Evolutionary conservation across 2,888 invertebrate species (phyloP), one percentile per base, ranked within the genome.

Genomic region (Mimas tiliae): DNA sequence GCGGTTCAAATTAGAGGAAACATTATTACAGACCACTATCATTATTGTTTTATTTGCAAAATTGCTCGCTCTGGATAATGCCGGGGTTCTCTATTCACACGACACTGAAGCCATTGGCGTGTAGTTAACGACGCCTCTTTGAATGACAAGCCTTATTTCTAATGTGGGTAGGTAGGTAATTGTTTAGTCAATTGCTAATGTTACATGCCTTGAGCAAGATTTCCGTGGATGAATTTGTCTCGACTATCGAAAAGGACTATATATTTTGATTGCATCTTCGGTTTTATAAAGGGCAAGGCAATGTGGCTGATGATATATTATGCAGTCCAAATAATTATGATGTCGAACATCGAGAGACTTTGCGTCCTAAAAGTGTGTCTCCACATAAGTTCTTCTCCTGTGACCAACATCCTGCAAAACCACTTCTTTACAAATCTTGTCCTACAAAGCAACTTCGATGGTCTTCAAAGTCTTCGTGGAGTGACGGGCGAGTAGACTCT

Each of bases 11-110:
- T 84, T 86, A 83, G 79, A 87, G 84, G 84, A 84, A 86, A 82
- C 83, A 79, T 84, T 79, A 84, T 83, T 80, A 76, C 79, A 76
- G 75, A 73, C 71, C 83, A 84, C 84, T 85, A 85, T 87, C 83
- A 89, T 88, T 88, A 88, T 88, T 84, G 87, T 88, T 88, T 88
- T 85, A 88, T 88, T 88, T 87, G 82, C 85, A 80, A 88, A 87
- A 88, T 88, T 84, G 85, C 86, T 82, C 79, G 82, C 80, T 77
- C 75, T 78, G 76, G 73, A 79, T 88, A 87, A 86, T 87, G 83
- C 77, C 76, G 65, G 81, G 82, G 78, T 76, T 79, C 79, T 80
- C 81, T 79, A 84, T 87, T 87, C 84, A 81, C 86, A 86, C 86
- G 84, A 81, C 82, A 79, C 72, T 70, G 71, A 68, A 78, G 70